These are phyloP conservation scores for Coecobrya sp. DNA, from an alignment of 2,888 invertebrate genomes.

Conservation along the genomic window DNA sequence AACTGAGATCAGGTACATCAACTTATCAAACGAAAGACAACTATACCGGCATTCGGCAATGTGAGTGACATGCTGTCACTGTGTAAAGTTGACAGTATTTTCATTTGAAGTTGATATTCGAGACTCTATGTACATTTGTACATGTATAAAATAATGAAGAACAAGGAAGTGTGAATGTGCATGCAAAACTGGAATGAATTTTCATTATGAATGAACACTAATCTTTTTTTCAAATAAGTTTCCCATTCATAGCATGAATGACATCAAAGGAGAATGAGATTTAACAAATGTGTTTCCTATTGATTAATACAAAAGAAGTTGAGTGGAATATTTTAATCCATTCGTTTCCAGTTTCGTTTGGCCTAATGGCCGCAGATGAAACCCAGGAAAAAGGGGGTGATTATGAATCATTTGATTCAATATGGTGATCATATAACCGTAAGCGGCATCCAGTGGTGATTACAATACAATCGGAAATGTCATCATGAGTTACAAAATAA, in stretches of 20 bases:
- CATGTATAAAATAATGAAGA: neutral
- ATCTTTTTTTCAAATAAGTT: too few species aligned
- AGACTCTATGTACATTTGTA: too few species aligned
- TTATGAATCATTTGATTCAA: neutral
- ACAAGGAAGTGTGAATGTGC: neutral
- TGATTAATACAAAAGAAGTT: neutral
- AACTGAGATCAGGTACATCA: neutral
- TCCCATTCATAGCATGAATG: neutral
- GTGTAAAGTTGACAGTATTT: too few species aligned
- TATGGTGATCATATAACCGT: neutral
- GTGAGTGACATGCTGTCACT: too few species aligned
- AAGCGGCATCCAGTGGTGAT: neutral
- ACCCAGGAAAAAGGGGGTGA: neutral
- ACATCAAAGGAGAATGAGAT: neutral
- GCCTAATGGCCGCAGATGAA: neutral
- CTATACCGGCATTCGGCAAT: too few species aligned
- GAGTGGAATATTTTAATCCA: slow-evolving; percentile 40
- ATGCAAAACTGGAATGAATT: neutral
- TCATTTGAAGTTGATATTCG: too few species aligned
- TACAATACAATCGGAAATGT: neutral
- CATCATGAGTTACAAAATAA: neutral
- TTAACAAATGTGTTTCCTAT: neutral
- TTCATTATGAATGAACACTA: too few species aligned
- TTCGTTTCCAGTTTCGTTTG: slow-evolving; percentile 22
- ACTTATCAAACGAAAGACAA: neutral